Conservation (phyloP, 2,113 vertebrate genomes). For the Cinclus cinclus region DNA sequence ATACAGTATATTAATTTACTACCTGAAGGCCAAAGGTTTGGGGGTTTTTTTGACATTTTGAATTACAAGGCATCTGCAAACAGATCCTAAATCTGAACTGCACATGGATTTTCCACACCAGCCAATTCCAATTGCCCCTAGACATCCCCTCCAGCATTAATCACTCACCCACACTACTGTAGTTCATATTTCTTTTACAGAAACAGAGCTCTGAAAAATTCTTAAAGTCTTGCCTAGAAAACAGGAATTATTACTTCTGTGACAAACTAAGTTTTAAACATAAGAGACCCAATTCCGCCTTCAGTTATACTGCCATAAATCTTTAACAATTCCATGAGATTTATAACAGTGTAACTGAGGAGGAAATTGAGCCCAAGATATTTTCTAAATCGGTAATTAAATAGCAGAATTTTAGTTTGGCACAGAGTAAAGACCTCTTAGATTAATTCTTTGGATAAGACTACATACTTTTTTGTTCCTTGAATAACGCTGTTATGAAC, state of each 20-base stretch:
- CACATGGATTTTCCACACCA: conserved; percentile 49
- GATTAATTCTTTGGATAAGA: conserved; percentile 40
- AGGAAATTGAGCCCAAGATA: conserved; percentile 51
- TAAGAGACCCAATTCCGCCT: conserved; percentile 58
- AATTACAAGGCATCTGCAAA: conserved; percentile 49
- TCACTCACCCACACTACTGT: conserved; percentile 37
- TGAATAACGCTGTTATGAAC: neutral
- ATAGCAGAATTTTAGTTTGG: conserved; percentile 52
- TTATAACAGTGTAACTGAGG: conserved; percentile 35
- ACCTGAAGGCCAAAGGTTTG: neutral
- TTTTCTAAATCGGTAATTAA: conserved; percentile 60
- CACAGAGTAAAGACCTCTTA: conserved; percentile 13
- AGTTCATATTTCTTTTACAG: conserved; percentile 55
- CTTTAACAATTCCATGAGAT: conserved; percentile 48
- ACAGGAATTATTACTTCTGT: conserved; percentile 45
- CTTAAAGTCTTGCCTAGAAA: conserved; percentile 60
- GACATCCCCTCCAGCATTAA: conserved; percentile 26
- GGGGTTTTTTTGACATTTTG: neutral
- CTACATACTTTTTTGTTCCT: conserved; percentile 11
- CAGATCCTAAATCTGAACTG: conserved; percentile 29
- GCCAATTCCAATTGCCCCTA: neutral
- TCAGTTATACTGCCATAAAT: conserved; percentile 56
- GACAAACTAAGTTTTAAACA: conserved; percentile 63
- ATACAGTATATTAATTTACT: conserved; percentile 44
- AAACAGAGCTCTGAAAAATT: conserved; percentile 50